A percentile compares a stretch with the other conserved stretches of the same genome.
phyloP scores from a whole-genome alignment of 2,797 vertebrate species.

The Nyctalus aviator region DNA sequence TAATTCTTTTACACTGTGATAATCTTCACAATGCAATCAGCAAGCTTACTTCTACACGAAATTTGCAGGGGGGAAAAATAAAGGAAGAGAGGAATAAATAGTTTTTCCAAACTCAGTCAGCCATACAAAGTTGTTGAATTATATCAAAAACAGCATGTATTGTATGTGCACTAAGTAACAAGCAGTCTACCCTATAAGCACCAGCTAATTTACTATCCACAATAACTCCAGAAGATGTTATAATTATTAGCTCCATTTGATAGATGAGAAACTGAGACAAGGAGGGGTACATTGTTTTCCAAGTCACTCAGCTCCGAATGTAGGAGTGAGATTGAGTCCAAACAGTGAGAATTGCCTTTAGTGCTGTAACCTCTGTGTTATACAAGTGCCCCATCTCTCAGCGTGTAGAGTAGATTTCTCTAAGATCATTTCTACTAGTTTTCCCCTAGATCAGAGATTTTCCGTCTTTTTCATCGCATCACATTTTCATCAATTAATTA shows the following conservation, averaged over 20 bases:
- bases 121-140: not conserved
- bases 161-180: not conserved
- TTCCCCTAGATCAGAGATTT: not conserved
- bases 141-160: not conserved
- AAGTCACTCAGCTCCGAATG: not conserved
- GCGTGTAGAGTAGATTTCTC: not conserved
- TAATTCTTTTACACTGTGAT: not conserved
- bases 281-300: not conserved
- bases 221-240: not conserved
- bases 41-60: not conserved
- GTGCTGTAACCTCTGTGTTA: not conserved
- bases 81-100: not conserved
- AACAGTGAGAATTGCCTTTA: not conserved
- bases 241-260: not conserved
- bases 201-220: not conserved
- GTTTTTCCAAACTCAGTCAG: not conserved
- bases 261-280: not conserved
- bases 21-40: not conserved
- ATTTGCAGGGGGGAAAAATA: not conserved
- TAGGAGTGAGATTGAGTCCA: not conserved
- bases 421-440: not conserved
- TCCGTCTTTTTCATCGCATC: not conserved
- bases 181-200: not conserved
- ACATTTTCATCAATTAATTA: not conserved
- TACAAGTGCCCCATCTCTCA: not conserved